Base-by-base conservation (phyloP, 2,113 vertebrate species). In the Pyrgilauda ruficollis region DNA sequence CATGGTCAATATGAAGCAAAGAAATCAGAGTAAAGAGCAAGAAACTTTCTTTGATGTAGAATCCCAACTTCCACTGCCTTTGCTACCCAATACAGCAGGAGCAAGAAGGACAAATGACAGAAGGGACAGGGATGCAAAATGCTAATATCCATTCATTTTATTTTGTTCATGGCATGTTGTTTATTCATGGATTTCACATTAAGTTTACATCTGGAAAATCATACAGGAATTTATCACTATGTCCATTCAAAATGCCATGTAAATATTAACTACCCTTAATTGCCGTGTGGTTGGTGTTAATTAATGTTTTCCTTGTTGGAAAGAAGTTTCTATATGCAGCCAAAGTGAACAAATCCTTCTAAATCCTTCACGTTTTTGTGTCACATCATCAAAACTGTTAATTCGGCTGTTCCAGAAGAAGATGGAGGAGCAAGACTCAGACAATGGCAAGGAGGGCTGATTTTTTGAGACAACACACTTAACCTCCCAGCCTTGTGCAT, bases 371-470 rank as follows among this genome's bases (percentile, higher is more conserved):
- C 6, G 1, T 58, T 76, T 85, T 58, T 12, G 9, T 15, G 9
- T 52, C 47, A 15, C 22, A 30, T 58, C 53, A 58, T 26, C 26
- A 49, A 47, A 79, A 43, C 23, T 11, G 26, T 47, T 56, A 20
- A 10, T 35, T 6, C 55, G 31, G 39, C 31, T 43, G 12, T 16
- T 41, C 27, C 70, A 33, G 28, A n/a, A 49, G 50, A 44, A 85
- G 47, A 44, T 21, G 19, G 55, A 70, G 33, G 17, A 69, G 33
- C 15, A 20, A n/a, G 68, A 55, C 0, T 1, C n/a, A 47, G 47
- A n/a, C 4, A 37, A 37, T 3, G 2, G 21, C 24, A 62, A 81
- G 19, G 24, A 66, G 33, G 0, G 3, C 3, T 6, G 20, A 26
- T 28, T 37, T 73, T 74, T 59, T 35, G 39, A 75, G 56, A 46